Evolutionary conservation across 2,888 invertebrate genomes (phyloP).

Genomic region (Leptarthrus brevirostris): DNA sequence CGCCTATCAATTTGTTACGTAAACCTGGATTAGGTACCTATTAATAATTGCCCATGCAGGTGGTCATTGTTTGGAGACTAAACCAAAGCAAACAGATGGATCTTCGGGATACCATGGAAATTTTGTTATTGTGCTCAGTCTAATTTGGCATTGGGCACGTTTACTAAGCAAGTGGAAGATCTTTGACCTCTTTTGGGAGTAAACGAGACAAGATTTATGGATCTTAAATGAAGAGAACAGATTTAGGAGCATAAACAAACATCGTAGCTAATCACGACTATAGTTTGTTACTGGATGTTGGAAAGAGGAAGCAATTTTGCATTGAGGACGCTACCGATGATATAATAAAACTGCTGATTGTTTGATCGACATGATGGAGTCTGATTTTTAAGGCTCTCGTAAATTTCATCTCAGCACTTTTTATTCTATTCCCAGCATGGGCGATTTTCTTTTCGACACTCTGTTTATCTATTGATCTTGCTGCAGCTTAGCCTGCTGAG

Average conservation of each 20-base stretch:
- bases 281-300: too few relatives aligned
- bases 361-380: too few relatives aligned
- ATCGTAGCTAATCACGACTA: too few relatives aligned
- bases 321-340: too few relatives aligned
- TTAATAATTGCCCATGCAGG: constrained; percentile 35
- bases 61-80: background rate
- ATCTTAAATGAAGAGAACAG: too few relatives aligned
- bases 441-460: background rate
- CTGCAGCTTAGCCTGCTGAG: constrained; percentile 5
- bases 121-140: background rate
- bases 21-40: constrained; percentile 26
- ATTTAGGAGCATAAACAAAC: too few relatives aligned
- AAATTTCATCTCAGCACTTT: too few relatives aligned
- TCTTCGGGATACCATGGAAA: background rate
- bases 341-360: too few relatives aligned
- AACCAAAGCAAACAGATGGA: background rate
- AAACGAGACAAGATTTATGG: too few relatives aligned
- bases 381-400: too few relatives aligned
- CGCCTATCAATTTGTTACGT: constrained; percentile 40
- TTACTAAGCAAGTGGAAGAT: background rate
- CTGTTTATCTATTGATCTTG: background rate
- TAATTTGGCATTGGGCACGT: constrained; percentile 7
- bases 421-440: background rate
- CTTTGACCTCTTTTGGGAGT: constrained; percentile 4
- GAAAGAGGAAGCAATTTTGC: too few relatives aligned